These are phyloP conservation scores for Thunnus maccoyii DNA, from an alignment of 2,113 vertebrate species.

Conservation along the genomic window DNA sequence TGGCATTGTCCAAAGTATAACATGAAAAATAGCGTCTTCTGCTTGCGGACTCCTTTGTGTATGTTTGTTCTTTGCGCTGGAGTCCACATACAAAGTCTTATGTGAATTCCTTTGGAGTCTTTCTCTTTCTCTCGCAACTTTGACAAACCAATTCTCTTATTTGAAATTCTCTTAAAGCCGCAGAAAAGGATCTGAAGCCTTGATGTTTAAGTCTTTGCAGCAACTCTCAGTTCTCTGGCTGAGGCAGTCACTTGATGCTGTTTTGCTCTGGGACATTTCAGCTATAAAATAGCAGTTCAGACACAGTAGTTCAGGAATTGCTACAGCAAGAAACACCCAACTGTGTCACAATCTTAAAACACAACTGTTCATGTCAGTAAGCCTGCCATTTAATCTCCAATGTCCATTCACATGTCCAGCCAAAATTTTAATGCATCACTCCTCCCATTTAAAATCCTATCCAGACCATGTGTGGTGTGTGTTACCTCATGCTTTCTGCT, in stretches of 20 bases:
- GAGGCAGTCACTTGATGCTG: slow-evolving; percentile 57
- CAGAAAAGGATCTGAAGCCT: slow-evolving; percentile 59
- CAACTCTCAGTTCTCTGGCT: slow-evolving; percentile 52
- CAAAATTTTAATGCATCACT: slow-evolving; percentile 28
- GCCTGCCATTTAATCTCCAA: slow-evolving; percentile 39
- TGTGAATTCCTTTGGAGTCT: slow-evolving; percentile 53
- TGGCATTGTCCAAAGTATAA: slow-evolving; percentile 62
- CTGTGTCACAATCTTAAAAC: slow-evolving; percentile 55
- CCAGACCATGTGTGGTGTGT: slow-evolving; percentile 2
- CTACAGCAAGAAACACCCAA: slow-evolving; percentile 49
- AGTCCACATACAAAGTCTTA: slow-evolving; percentile 48
- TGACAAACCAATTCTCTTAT: slow-evolving; percentile 71
- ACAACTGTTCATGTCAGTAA: neutral
- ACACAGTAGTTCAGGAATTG: slow-evolving; percentile 44
- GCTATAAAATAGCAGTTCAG: slow-evolving; percentile 51
- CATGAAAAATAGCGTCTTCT: slow-evolving; percentile 64
- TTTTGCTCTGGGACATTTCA: slow-evolving; percentile 69
- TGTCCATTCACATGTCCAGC: slow-evolving; percentile 29
- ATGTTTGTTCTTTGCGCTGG: slow-evolving; percentile 59
- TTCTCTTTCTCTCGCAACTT: slow-evolving; percentile 51
- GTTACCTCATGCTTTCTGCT: slow-evolving; percentile 34
- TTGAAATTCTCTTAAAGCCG: slow-evolving; percentile 70
- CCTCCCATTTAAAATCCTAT: slow-evolving; percentile 21
- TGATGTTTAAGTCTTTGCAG: slow-evolving; percentile 73
- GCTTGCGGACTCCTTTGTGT: slow-evolving; percentile 52